These are phyloP conservation scores for Drosophila koepferae DNA, from an alignment of 2,888 invertebrate genomes.

Conservation along the genomic window DNA sequence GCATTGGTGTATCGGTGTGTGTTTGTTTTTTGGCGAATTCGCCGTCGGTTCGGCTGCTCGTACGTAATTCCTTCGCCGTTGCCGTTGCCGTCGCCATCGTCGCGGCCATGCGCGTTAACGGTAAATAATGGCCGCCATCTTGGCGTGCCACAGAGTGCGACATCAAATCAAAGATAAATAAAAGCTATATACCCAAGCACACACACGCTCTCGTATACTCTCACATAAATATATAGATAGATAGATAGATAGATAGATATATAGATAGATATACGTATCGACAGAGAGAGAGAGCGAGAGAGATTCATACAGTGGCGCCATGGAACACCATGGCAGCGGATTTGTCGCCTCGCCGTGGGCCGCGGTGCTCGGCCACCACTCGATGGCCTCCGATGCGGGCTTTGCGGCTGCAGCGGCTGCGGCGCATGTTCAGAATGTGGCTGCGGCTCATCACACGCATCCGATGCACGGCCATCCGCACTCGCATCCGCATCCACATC, in stretches of 20 bases:
- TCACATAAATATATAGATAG: conserved; percentile 3
- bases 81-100: conserved; percentile 25
- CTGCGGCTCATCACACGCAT: conserved; percentile 83
- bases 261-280: conserved; percentile 17
- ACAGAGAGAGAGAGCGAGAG: conserved; percentile 30
- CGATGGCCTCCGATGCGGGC: conserved; percentile 84
- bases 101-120: conserved; percentile 79
- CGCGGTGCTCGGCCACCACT: conserved; percentile 88
- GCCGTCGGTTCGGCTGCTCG: conserved; percentile 48
- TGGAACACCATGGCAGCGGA: conserved; percentile 93
- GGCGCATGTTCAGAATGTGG: conserved; percentile 86
- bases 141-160: conserved; percentile 63
- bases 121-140: conserved; percentile 82
- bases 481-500: conserved; percentile 68
- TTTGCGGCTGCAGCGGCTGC: conserved; percentile 85
- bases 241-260: conserved; percentile 18
- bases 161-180: conserved; percentile 71
- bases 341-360: conserved; percentile 92
- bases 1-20: conserved; percentile 11
- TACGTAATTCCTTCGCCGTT: conserved; percentile 22
- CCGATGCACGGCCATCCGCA: conserved; percentile 79
- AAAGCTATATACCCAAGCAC: conserved; percentile 16
- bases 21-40: conserved; percentile 39
- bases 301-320: conserved; percentile 61
- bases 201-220: neutral